Percentiles rank a stretch among this genome's conserved stretches.
phyloP scores from a whole-genome alignment of 2,113 vertebrate species.

The Jaculus jaculus region DNA sequence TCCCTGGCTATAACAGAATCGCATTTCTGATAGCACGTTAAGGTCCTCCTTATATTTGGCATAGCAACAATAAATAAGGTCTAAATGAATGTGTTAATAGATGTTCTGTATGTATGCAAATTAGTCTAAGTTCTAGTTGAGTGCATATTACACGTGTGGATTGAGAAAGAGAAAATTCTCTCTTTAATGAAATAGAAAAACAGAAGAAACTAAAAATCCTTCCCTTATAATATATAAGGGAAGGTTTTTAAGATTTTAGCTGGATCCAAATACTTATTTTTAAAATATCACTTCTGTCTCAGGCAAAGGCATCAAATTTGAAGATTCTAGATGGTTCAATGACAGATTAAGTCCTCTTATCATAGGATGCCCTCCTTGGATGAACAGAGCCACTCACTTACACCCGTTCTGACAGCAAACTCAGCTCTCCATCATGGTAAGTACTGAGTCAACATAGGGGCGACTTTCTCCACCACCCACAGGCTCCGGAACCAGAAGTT shows the following conservation, averaged over 20 bases:
- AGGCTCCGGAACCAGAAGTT: neutral
- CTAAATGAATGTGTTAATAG: constrained; percentile 14
- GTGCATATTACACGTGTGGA: neutral
- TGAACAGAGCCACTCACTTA: neutral
- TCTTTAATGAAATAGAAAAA: constrained; percentile 17
- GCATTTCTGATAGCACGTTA: constrained; percentile 13
- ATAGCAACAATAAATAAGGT: neutral
- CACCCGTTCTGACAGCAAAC: neutral
- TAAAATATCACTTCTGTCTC: neutral
- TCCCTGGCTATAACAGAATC: constrained; percentile 17
- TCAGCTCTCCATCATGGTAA: neutral
- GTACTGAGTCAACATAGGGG: neutral
- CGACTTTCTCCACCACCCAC: neutral
- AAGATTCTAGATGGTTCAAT: neutral
- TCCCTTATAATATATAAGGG: constrained; percentile 33
- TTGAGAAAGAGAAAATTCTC: neutral
- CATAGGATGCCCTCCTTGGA: neutral
- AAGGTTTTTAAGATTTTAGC: neutral
- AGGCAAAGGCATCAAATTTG: neutral
- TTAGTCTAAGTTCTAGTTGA: neutral
- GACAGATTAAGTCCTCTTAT: neutral
- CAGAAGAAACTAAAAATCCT: neutral
- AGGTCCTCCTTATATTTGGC: constrained; percentile 18
- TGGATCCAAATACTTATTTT: neutral
- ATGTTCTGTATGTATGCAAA: neutral